Percentiles rank a stretch among this genome's conserved stretches.
Evolutionary conservation across 2,797 vertebrate genomes (phyloP).

Genomic region (Acanthiza pusilla): DNA sequence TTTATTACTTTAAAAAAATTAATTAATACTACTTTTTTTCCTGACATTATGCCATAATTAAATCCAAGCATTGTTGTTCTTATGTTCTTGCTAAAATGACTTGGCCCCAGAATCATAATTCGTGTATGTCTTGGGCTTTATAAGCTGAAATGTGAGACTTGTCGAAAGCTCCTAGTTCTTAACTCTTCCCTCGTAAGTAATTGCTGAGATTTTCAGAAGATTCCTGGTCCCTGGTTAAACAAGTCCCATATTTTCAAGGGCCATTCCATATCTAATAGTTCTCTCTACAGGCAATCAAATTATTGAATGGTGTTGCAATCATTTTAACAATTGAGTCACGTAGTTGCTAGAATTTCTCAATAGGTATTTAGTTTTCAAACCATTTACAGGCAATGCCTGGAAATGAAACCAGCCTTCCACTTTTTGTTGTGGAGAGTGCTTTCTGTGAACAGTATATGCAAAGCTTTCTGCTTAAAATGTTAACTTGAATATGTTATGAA

Average conservation of each 20-base stretch:
- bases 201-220: not conserved
- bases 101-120: not conserved
- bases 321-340: not conserved
- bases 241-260: not conserved
- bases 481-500: not conserved
- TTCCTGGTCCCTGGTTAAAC: not conserved
- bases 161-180: not conserved
- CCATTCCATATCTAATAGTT: not conserved
- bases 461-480: not conserved
- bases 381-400: not conserved
- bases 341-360: not conserved
- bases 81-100: not conserved
- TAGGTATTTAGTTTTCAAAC: not conserved
- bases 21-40: not conserved
- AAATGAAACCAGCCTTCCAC: not conserved
- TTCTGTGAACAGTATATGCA: not conserved
- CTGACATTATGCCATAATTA: accelerated
- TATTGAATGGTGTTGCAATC: not conserved
- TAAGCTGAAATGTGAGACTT: not conserved
- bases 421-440: not conserved
- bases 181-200: not conserved
- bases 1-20: not conserved
- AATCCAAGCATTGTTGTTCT: not conserved
- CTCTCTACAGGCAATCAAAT: not conserved
- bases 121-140: not conserved